Percentiles rank a stretch among this genome's conserved stretches.
Conservation (phyloP, 2,797 vertebrate genomes). For the Dendrocincla tyrannina region DNA sequence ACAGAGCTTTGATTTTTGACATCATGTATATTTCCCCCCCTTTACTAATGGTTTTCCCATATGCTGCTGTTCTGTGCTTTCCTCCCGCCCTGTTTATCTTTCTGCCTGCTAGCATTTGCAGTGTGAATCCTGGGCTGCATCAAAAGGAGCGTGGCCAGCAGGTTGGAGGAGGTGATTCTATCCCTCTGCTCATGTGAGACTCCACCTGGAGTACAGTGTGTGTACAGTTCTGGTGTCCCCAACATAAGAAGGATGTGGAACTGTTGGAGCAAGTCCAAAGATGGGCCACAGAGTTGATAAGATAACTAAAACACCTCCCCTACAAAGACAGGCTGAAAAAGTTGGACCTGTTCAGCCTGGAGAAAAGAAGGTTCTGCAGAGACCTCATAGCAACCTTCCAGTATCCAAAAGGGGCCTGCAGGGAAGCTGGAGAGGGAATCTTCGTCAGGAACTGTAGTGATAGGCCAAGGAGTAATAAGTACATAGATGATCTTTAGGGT, state of each 20-base stretch:
- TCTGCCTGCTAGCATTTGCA: neutral
- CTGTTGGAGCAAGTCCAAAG: neutral
- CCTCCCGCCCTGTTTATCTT: neutral
- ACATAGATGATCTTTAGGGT: neutral
- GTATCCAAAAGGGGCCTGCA: neutral
- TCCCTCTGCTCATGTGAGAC: neutral
- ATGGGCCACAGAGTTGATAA: neutral
- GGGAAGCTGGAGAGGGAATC: neutral
- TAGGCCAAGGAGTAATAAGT: neutral
- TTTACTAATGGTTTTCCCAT: neutral
- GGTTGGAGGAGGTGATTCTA: neutral
- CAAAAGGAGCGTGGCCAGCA: fast-evolving
- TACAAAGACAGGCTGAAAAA: neutral
- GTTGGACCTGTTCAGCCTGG: neutral
- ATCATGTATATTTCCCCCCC: neutral
- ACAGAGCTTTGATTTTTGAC: neutral
- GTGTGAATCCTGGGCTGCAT: neutral
- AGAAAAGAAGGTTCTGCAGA: neutral
- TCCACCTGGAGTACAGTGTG: neutral
- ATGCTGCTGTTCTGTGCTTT: neutral
- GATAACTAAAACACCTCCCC: neutral
- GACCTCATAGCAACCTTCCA: neutral
- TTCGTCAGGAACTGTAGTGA: neutral
- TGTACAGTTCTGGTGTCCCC: neutral
- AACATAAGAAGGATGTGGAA: neutral